Base-by-base conservation (phyloP, 1,140 invertebrate species). In the Hylyphantes graminicola region DNA sequence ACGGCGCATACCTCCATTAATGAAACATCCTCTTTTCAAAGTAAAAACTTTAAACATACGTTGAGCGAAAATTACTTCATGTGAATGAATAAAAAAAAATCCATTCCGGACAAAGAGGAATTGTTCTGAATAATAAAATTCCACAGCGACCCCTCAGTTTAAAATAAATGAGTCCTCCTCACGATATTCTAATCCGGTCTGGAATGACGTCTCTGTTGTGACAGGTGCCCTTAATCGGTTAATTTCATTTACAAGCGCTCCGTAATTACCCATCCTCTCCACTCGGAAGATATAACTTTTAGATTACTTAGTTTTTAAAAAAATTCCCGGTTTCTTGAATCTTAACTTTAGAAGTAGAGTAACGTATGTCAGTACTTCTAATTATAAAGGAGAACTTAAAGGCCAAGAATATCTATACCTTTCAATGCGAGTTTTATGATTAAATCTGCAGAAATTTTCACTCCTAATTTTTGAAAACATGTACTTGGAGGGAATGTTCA, bases 141-240 rank as follows among this genome's bases (percentile, higher is more conserved):
- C 19, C 21, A n/a, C 57, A 17, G 72, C 11, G 21, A 74, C 54
- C 53, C 54, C 55, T 67, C 21, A 67, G 50, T 67, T 78, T 64
- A 35, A 78, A 78, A 78, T 67, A 51, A 78, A 78, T 67, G 76
- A 78, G 61, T 54, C 21, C 19, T 67, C 17, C 15, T 65, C 76
- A 78, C 76, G 74, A 48, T 64, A 76, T 64, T 64, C 19, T 19
- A 50, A 61, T 17, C 59, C 35, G 12, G 35, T 48, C 4, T 48
- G 11, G 21, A 51, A 51, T 64, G 59, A 65, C 65, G 59, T 77
- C 35, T 54, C 21, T 67, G 21, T 78, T 67, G 48, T 78, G 76
- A 78, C 76, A 78, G 76, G 63, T 67, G 76, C 9, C 50, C 51
- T 63, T 78, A 78, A 78, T 78, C 76, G 63, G 76, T 54, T 78